Conservation (phyloP, 2,113 vertebrate species). For the Mobula hypostoma region DNA sequence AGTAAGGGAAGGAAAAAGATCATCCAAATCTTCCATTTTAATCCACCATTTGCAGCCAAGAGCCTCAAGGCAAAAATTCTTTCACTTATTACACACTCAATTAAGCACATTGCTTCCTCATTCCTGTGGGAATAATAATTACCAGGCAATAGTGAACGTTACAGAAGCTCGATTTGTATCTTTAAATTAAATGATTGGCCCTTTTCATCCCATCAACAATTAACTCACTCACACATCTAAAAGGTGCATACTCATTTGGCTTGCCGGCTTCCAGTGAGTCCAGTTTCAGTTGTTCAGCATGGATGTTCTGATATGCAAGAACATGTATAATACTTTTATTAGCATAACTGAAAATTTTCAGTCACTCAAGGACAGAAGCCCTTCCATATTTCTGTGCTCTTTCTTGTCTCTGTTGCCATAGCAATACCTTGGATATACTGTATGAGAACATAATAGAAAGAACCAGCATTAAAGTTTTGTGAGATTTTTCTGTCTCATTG, state of each 20-base stretch:
- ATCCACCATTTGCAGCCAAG: not conserved
- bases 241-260: not conserved
- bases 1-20: not conserved
- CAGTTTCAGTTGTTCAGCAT: not conserved
- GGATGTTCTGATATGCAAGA: not conserved
- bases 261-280: not conserved
- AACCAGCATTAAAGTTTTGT: not conserved
- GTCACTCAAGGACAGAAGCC: not conserved
- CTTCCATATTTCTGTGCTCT: not conserved
- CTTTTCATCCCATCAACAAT: conserved; percentile 8
- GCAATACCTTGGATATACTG: not conserved
- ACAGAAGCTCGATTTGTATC: not conserved
- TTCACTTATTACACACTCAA: conserved; percentile 31
- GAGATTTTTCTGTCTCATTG: too few species aligned
- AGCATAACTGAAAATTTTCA: not conserved
- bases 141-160: not conserved
- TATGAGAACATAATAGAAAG: not conserved
- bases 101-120: conserved; percentile 32
- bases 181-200: not conserved
- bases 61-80: conserved; percentile 16
- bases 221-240: not conserved
- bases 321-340: not conserved
- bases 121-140: conserved; percentile 10
- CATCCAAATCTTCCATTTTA: not conserved
- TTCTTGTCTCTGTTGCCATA: not conserved